Evolutionary conservation across 2,797 vertebrate genomes (phyloP).

Genomic region (Lindbergichthys nudifrons): DNA sequence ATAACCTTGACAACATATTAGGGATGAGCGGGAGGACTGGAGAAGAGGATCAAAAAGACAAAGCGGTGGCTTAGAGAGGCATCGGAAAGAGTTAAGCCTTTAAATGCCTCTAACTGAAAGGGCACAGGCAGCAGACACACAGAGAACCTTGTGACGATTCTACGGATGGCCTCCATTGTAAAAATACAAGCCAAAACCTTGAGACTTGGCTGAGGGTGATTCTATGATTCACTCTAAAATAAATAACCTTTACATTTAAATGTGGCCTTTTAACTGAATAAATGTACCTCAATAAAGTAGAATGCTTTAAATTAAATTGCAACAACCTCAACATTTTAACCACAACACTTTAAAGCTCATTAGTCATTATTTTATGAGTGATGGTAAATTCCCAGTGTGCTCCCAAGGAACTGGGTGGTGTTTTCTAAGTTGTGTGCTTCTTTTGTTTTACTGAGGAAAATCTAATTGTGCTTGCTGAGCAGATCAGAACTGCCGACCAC

Average conservation of each 20-base stretch:
- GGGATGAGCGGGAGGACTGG: not conserved
- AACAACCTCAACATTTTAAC: constrained; percentile 27
- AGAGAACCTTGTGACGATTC: constrained; percentile 4
- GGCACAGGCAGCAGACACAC: constrained; percentile 1
- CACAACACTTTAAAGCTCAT: constrained; percentile 35
- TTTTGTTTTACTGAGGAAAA: constrained; percentile 64
- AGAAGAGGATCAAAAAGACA: constrained; percentile 27
- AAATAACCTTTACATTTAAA: constrained; percentile 16
- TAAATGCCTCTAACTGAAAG: constrained; percentile 22
- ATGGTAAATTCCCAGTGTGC: constrained; percentile 23
- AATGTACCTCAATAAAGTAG: not conserved
- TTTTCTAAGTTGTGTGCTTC: constrained; percentile 36
- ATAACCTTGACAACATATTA: constrained; percentile 34
- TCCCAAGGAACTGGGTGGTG: constrained; percentile 23
- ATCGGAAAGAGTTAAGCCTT: constrained; percentile 12
- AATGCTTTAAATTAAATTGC: constrained; percentile 26
- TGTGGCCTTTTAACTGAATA: constrained; percentile 35
- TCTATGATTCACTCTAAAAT: constrained; percentile 21
- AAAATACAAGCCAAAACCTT: constrained; percentile 31
- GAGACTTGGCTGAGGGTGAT: constrained; percentile 9
- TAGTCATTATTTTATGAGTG: constrained; percentile 40
- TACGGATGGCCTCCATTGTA: constrained; percentile 42
- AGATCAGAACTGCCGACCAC: constrained; percentile 55
- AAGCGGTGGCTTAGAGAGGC: constrained; percentile 35
- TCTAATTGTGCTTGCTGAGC: constrained; percentile 55